Conservation (phyloP, 2,888 invertebrate genomes). For the Agonopterix arenella region DNA sequence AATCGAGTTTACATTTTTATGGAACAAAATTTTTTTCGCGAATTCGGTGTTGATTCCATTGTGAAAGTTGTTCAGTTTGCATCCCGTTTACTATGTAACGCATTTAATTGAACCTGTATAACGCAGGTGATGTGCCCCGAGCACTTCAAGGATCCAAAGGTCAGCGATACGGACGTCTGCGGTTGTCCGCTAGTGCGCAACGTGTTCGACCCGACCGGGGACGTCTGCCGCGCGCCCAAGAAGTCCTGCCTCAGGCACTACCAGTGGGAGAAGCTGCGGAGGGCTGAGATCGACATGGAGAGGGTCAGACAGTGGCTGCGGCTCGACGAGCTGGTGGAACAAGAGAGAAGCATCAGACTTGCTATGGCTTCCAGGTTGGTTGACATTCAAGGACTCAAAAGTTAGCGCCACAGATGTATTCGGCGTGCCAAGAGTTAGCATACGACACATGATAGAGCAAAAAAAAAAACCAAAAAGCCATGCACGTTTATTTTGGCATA, state of each 20-base stretch:
- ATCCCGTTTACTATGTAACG: no score
- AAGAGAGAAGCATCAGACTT: slow-evolving; percentile 90
- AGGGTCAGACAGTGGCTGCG: slow-evolving; percentile 94
- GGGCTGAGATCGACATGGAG: slow-evolving; percentile 98
- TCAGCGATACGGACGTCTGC: slow-evolving; percentile 92
- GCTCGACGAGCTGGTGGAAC: slow-evolving; percentile 95
- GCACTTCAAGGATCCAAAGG: slow-evolving; percentile 95
- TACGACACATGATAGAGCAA: no score
- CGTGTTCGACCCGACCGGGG: slow-evolving; percentile 89
- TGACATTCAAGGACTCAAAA: slow-evolving; percentile 87
- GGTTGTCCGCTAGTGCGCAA: slow-evolving; percentile 93
- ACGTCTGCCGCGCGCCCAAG: slow-evolving; percentile 92
- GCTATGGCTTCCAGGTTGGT: slow-evolving; percentile 76
- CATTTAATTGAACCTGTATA: no score
- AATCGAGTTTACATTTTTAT: no score
- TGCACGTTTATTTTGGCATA: no score
- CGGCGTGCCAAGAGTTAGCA: not conserved
- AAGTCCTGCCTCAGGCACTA: slow-evolving; percentile 94
- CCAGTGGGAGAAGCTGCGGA: slow-evolving; percentile 95
- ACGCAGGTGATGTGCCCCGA: slow-evolving; percentile 92
- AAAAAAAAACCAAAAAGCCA: no score
- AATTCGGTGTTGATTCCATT: no score
- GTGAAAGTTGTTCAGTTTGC: no score
- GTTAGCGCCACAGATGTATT: slow-evolving; percentile 86
- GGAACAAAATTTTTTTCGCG: no score